A percentile compares a stretch with the other conserved stretches of the same genome.
These are phyloP conservation scores for Poicephalus gulielmi DNA, from an alignment of 2,113 vertebrate species.

Conservation along the genomic window DNA sequence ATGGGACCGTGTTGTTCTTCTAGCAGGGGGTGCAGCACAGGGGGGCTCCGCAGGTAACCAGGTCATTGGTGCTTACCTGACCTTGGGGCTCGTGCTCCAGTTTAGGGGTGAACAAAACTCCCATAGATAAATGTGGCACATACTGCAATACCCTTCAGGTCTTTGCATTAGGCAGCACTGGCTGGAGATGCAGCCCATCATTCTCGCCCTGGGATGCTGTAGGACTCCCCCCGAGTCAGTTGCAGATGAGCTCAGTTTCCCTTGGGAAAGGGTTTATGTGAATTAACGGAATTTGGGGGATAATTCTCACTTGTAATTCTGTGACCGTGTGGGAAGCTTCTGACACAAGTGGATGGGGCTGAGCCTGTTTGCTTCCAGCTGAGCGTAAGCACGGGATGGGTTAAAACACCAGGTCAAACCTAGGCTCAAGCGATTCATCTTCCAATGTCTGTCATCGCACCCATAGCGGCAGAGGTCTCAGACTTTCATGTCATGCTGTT, in stretches of 20 bases:
- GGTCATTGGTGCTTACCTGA: not conserved
- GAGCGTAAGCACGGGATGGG: fast-evolving
- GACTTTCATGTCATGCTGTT: not conserved
- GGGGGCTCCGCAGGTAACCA: not conserved
- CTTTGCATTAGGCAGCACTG: not conserved
- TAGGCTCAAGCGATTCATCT: not conserved
- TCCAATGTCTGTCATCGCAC: not conserved
- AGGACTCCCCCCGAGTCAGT: not conserved
- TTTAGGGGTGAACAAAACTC: not conserved
- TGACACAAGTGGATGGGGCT: not conserved
- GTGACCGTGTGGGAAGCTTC: not conserved
- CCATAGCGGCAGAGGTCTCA: not conserved
- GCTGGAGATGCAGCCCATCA: fast-evolving
- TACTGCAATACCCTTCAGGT: fast-evolving
- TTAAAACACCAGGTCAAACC: not conserved
- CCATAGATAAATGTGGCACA: not conserved
- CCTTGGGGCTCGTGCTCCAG: not conserved
- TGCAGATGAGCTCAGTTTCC: not conserved
- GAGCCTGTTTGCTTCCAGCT: not conserved
- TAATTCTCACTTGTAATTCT: not conserved
- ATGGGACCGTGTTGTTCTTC: not conserved
- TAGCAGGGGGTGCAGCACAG: not conserved
- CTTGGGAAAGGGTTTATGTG: not conserved
- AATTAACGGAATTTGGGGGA: not conserved
- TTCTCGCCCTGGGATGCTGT: not conserved